Evolutionary conservation across 2,113 vertebrate species (phyloP).

Genomic region (Oryzias curvinotus): DNA sequence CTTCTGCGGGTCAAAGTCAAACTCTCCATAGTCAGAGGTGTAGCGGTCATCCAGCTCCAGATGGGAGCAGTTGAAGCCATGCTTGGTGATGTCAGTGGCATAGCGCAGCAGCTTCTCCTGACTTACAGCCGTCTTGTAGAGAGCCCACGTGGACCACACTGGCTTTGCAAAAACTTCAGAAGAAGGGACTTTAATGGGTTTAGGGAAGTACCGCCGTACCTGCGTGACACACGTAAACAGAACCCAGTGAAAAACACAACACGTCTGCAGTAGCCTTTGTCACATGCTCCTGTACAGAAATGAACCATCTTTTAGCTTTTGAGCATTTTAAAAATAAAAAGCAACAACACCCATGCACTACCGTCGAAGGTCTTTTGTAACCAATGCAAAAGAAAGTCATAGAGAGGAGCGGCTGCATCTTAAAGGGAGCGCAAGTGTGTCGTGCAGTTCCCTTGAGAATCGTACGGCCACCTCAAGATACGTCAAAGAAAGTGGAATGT

Average conservation of each 20-base stretch:
- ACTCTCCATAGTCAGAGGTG: slow-evolving; percentile 85
- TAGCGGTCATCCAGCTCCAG: slow-evolving; percentile 90
- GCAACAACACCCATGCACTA: no score
- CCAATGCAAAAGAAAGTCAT: no score
- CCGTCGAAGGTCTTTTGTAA: no score
- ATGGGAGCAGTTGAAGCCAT: slow-evolving; percentile 86
- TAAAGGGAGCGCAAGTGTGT: no score
- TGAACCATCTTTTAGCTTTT: no score
- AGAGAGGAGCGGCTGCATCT: no score
- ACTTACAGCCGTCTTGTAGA: slow-evolving; percentile 79
- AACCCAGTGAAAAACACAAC: not conserved
- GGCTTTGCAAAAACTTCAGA: slow-evolving; percentile 83
- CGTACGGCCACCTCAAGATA: no score
- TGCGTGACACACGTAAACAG: slow-evolving; percentile 26
- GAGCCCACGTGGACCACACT: slow-evolving; percentile 88
- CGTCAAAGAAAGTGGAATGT: no score
- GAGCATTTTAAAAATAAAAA: no score
- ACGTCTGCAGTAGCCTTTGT: not conserved
- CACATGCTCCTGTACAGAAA: no score
- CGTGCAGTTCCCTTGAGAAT: no score
- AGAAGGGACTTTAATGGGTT: slow-evolving; percentile 85
- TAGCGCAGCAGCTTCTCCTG: slow-evolving; percentile 82
- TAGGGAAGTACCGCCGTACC: slow-evolving; percentile 88
- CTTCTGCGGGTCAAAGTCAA: slow-evolving; percentile 86
- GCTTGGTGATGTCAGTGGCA: slow-evolving; percentile 79